phyloP scores from a whole-genome alignment of 2,888 invertebrate genomes.

The Hemicrepidius hirtus region DNA sequence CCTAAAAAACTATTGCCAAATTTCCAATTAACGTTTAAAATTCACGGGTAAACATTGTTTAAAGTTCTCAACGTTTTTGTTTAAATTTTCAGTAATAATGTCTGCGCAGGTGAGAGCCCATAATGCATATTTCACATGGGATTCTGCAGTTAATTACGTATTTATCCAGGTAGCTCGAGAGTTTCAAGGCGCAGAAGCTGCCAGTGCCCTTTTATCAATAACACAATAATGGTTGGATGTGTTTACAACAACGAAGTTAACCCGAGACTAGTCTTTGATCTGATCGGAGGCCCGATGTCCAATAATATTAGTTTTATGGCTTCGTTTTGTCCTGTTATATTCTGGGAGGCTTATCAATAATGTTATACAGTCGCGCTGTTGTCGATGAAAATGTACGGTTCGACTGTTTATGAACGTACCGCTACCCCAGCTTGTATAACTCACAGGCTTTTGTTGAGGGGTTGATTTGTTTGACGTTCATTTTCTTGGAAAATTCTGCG shows the following conservation, averaged over 20 bases:
- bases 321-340: constrained; percentile 40
- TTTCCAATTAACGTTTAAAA: constrained; percentile 30
- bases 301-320: constrained; percentile 46
- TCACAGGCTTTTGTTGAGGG: constrained; percentile 8
- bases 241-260: constrained; percentile 45
- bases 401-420: constrained; percentile 29
- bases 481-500: constrained; percentile 25
- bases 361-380: constrained; percentile 25
- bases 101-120: constrained; percentile 20
- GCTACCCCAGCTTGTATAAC: constrained; percentile 8
- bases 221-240: constrained; percentile 34
- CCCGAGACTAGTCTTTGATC: constrained; percentile 36
- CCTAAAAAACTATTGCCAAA: constrained; percentile 7
- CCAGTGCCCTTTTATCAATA: constrained; percentile 40
- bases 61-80: constrained; percentile 29
- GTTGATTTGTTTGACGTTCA: constrained; percentile 34
- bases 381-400: constrained; percentile 29
- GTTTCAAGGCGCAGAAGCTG: constrained; percentile 39
- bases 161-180: constrained; percentile 39
- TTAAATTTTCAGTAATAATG: constrained; percentile 25
- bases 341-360: constrained; percentile 36
- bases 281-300: constrained; percentile 41
- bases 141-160: constrained; percentile 28
- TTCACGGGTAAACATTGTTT: not conserved
- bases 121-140: constrained; percentile 30